Conservation (phyloP, 2,888 invertebrate genomes). For the Acrobasis suavella region DNA sequence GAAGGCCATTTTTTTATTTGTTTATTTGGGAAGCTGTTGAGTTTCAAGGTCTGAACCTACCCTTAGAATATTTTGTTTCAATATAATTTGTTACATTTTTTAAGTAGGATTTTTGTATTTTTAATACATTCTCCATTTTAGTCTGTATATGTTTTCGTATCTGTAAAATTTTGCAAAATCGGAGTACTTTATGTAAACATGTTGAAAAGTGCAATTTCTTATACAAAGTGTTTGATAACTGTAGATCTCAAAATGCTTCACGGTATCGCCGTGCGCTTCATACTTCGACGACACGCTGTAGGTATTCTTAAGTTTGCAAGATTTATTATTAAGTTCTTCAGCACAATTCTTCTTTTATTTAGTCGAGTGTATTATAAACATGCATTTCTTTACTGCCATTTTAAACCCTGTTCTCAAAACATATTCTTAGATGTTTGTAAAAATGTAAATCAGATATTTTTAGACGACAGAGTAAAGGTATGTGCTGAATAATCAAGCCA, state of each 20-base stretch:
- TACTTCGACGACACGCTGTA: conserved; percentile 7
- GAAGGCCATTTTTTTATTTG: neutral
- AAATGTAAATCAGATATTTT: conserved; percentile 79
- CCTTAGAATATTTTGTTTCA: neutral
- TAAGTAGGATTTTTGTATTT: conserved; percentile 10
- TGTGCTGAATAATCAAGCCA: conserved; percentile 71
- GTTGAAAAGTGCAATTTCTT: conserved; percentile 13
- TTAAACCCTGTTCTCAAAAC: conserved; percentile 12
- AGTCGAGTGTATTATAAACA: conserved; percentile 12
- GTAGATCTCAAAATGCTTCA: conserved; percentile 15
- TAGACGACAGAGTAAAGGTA: conserved; percentile 60
- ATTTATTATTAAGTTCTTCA: conserved; percentile 21
- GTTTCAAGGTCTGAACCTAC: neutral
- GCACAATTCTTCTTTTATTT: conserved; percentile 23
- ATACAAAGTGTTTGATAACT: conserved; percentile 11
- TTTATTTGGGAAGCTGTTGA: neutral
- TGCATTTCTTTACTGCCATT: conserved; percentile 16
- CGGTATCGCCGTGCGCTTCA: conserved; percentile 3
- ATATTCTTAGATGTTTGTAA: conserved; percentile 58
- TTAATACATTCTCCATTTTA: conserved; percentile 15
- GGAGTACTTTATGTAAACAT: neutral
- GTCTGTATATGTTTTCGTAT: conserved; percentile 4
- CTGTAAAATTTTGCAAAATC: conserved; percentile 15
- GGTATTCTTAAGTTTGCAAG: conserved; percentile 17
- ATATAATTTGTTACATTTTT: neutral